Percentiles rank a stretch among this genome's conserved stretches.
These are phyloP conservation scores for Cochlearius cochlearius DNA, from an alignment of 2,113 vertebrate genomes.

Conservation along the genomic window DNA sequence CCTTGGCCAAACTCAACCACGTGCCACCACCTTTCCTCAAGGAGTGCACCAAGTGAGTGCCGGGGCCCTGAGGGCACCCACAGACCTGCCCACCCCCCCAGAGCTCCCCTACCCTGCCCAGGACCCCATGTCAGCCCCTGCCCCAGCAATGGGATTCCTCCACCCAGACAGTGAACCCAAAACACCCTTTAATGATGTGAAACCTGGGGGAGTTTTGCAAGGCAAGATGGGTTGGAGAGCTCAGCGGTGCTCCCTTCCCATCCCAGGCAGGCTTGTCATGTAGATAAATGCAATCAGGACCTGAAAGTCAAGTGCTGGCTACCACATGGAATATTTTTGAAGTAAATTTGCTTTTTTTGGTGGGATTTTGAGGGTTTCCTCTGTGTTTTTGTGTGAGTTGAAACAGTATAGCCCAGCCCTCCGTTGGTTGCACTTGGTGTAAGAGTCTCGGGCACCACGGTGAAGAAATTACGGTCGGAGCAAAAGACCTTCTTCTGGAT, in stretches of 20 bases:
- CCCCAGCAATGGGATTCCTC: background rate
- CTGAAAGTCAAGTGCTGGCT: background rate
- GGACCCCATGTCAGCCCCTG: background rate
- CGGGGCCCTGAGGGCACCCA: background rate
- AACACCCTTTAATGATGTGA: background rate
- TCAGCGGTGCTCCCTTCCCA: background rate
- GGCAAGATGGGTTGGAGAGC: background rate
- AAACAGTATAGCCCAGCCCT: background rate
- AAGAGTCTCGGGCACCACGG: background rate
- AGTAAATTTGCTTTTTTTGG: background rate
- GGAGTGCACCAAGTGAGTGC: background rate
- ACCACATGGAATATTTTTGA: background rate
- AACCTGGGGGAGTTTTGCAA: background rate
- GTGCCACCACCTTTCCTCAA: background rate
- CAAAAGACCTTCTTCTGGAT: background rate
- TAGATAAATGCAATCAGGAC: background rate
- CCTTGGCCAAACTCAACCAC: fast-evolving
- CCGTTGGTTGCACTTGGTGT: background rate
- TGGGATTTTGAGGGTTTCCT: background rate
- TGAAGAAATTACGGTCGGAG: background rate
- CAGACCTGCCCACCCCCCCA: background rate
- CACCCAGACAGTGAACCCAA: background rate
- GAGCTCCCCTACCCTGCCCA: background rate
- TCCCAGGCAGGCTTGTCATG: background rate
- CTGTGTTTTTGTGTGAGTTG: background rate